phyloP scores from a whole-genome alignment of 1,140 invertebrate species.

The Zaprionus ghesquierei region DNA sequence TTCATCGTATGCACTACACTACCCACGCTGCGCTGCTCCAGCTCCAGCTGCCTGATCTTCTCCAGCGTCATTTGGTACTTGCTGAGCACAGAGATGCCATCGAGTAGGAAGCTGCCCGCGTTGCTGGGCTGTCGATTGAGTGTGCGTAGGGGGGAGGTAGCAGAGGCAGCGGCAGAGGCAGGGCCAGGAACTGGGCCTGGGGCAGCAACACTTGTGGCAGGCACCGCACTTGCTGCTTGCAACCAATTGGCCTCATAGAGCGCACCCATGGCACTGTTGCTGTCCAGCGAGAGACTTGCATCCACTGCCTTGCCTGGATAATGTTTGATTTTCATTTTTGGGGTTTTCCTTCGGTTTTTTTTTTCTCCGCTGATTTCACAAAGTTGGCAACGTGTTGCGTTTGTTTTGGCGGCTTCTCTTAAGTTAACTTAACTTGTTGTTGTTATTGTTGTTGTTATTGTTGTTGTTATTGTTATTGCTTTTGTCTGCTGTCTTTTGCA shows the following conservation, averaged over 20 bases:
- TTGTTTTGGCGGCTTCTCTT: conserved; percentile 33
- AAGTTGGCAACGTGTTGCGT: conserved; percentile 55
- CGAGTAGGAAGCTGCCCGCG: conserved; percentile 73
- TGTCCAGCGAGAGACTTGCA: conserved; percentile 85
- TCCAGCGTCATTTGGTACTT: conserved; percentile 86
- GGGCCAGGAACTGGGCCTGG: background rate
- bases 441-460: conserved; percentile 29
- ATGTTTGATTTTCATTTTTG: conserved; percentile 90
- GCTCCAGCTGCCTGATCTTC: conserved; percentile 80
- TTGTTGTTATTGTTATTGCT: conserved; percentile 30
- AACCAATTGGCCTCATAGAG: conserved; percentile 93
- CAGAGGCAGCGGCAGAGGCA: conserved; percentile 43
- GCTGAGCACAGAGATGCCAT: conserved; percentile 85
- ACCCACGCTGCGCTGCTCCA: conserved; percentile 52
- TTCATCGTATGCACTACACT: conserved; percentile 80
- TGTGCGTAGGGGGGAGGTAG: conserved; percentile 49
- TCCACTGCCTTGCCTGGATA: conserved; percentile 91
- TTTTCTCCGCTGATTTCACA: conserved; percentile 50
- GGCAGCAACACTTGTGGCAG: background rate
- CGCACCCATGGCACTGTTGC: conserved; percentile 87
- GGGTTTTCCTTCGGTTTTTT: conserved; percentile 16
- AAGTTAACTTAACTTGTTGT: conserved; percentile 6
- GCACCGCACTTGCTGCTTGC: conserved; percentile 83
- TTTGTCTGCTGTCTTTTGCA: conserved; percentile 53
- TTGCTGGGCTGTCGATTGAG: conserved; percentile 57